Evolutionary conservation across 2,888 invertebrate species (phyloP).

Genomic region (Lydus trimaculatus): DNA sequence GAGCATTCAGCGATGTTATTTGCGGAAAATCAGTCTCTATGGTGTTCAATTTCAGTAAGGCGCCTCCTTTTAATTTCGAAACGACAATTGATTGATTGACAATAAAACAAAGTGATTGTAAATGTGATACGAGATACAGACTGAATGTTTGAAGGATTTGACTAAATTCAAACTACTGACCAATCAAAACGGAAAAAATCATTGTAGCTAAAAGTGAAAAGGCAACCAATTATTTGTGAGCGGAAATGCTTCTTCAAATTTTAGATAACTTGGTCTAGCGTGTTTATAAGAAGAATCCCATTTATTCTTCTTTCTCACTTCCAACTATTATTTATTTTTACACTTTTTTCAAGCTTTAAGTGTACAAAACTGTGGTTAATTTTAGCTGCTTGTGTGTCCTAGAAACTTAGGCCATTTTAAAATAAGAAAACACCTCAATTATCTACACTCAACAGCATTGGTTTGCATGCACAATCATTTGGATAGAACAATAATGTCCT

Average conservation of each 20-base stretch:
- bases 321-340: no score
- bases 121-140: neutral
- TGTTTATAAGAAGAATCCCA: neutral
- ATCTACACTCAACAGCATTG: no score
- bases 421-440: no score
- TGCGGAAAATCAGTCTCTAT: neutral
- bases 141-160: no score
- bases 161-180: neutral
- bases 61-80: neutral
- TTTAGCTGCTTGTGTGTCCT: no score
- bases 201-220: neutral
- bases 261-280: neutral
- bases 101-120: neutral
- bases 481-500: no score
- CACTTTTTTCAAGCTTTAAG: no score
- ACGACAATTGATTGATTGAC: neutral
- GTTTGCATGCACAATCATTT: no score
- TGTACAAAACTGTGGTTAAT: no score
- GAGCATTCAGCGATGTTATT: conserved; percentile 10
- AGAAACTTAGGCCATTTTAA: no score
- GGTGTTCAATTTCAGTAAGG: neutral
- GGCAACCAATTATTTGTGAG: neutral
- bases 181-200: neutral
- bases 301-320: no score
- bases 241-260: neutral